Base-by-base conservation (phyloP, 2,797 vertebrate genomes). In the Ctenosaura bakeri region DNA sequence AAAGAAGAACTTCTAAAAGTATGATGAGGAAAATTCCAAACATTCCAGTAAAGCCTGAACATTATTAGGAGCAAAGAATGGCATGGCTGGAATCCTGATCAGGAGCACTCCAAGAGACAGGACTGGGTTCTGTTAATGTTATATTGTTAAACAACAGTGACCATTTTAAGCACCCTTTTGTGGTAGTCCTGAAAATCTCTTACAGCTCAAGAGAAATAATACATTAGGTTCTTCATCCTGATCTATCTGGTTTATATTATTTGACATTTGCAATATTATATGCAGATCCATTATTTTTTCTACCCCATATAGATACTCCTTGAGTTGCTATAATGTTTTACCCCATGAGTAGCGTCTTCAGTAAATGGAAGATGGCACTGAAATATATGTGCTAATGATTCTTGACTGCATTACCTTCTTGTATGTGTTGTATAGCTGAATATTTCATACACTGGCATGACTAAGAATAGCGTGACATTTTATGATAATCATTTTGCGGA, bases 391-490 rank as follows among this genome's bases (percentile, higher is more conserved):
- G 73, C 79, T 88, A 76, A 90, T 85, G 91, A 91, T 7, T 56
- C 64, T 74, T 87, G 84, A 59, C 62, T 2, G 0, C 85, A 79
- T 92, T 26, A 59, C 54, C 77, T 93, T 90, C 85, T 90, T 79
- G 54, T 71, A 20, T 89, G 1, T 6, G 16, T 82, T 42, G 71
- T 1, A 6, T 0, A 92, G 86, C 62, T 86, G 86, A 95, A 32
- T 89, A 94, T 91, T 93, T 94, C 90, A 88, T 54, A 4, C 64
- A 69, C 71, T 88, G 85, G 54, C 56, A 84, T 38, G 66, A 78
- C 22, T n/a, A 1, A 9, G 56, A 90, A 77, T 86, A 93, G 80
- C 16, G 1, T 92, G 87, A 85, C 86, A 95, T 94, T 94, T 94
- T 85, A 91, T 88, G 13, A 86, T 3, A 91, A 94, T 90, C 80